phyloP scores from a whole-genome alignment of 2,888 invertebrate genomes.

The Itoplectis maculator region DNA sequence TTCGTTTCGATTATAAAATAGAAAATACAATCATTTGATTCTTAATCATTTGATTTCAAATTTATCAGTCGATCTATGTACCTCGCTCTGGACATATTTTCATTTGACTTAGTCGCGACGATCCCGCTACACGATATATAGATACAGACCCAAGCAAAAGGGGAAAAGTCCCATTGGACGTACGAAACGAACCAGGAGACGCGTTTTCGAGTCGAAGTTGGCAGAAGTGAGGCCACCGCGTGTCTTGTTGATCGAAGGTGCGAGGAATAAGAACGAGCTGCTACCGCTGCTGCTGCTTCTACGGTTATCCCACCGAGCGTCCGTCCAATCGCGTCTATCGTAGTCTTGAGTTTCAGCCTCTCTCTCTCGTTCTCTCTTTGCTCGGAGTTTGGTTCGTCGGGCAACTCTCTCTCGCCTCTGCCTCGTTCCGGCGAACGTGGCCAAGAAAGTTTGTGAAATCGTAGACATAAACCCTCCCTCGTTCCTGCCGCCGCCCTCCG shows the following conservation, averaged over 20 bases:
- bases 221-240: slow-evolving; percentile 62
- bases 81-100: slow-evolving; percentile 73
- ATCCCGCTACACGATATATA: background rate
- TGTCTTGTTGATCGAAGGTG: slow-evolving; percentile 79
- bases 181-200: slow-evolving; percentile 20
- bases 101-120: slow-evolving; percentile 68
- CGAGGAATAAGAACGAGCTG: slow-evolving; percentile 78
- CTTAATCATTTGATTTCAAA: background rate
- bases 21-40: background rate
- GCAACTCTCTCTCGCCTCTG: slow-evolving; percentile 57
- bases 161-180: slow-evolving; percentile 57
- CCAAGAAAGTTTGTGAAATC: slow-evolving; percentile 66
- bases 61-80: background rate
- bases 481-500: background rate
- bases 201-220: slow-evolving; percentile 16
- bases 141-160: slow-evolving; percentile 31
- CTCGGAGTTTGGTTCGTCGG: slow-evolving; percentile 60
- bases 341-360: background rate
- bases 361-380: slow-evolving; percentile 39
- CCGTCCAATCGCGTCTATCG: slow-evolving; percentile 55
- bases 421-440: slow-evolving; percentile 65
- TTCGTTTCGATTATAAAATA: background rate
- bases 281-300: slow-evolving; percentile 32
- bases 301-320: slow-evolving; percentile 12
- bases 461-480: slow-evolving; percentile 55